A percentile compares a stretch with the other conserved stretches of the same genome.
phyloP scores from a whole-genome alignment of 2,113 vertebrate genomes.

The Psittacula cyanocephala region DNA sequence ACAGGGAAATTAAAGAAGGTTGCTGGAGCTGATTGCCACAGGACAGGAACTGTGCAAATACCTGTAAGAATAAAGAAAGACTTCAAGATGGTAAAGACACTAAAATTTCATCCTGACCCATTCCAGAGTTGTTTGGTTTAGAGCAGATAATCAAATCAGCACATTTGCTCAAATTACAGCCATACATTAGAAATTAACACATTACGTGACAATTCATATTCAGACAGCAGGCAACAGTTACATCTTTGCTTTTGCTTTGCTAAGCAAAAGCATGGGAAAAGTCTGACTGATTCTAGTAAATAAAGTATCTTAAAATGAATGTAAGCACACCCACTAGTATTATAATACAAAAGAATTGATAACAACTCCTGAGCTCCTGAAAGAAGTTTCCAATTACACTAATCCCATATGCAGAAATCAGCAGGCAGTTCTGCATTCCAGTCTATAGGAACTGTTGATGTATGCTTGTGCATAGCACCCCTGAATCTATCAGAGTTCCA shows the following conservation, averaged over 20 bases:
- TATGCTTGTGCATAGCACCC: rapidly evolving
- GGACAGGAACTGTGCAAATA: neutral
- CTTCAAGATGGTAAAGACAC: neutral
- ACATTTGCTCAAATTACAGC: neutral
- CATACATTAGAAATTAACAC: neutral
- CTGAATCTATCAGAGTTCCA: neutral
- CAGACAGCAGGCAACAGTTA: neutral
- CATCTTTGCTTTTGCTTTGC: neutral
- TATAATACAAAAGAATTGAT: neutral
- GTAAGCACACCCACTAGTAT: neutral
- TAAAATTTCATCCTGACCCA: neutral
- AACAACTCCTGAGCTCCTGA: neutral
- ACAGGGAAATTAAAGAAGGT: neutral
- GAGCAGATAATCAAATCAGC: neutral
- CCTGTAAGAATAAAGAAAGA: neutral
- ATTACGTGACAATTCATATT: neutral
- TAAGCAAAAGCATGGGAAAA: neutral
- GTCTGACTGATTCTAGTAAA: neutral
- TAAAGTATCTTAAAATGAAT: neutral
- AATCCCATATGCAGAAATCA: neutral
- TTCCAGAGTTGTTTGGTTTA: neutral
- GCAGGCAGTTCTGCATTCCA: neutral
- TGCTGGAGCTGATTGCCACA: neutral
- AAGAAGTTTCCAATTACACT: neutral
- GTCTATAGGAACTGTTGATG: neutral